Evolutionary conservation across 2,888 invertebrate species (phyloP).

Genomic region (Perizoma affinitatum): DNA sequence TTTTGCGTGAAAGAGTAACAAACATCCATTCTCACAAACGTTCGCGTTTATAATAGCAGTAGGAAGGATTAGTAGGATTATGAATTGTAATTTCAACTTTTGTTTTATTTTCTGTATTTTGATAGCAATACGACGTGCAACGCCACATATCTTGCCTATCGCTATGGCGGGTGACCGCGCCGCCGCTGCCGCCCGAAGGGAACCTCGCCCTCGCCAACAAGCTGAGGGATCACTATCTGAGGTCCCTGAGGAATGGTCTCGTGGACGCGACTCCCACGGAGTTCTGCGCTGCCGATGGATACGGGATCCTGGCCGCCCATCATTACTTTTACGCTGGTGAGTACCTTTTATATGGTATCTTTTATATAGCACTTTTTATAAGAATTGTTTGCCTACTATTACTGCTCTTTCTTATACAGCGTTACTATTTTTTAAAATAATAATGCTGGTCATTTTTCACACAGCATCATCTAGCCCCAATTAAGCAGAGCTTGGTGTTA

Average conservation of each 20-base stretch:
- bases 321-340: slow-evolving; percentile 83
- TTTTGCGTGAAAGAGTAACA: no score
- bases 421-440: no score
- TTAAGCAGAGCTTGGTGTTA: no score
- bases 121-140: slow-evolving; percentile 89
- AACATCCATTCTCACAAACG: no score
- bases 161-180: slow-evolving; percentile 89
- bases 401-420: no score
- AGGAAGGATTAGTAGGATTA: no score
- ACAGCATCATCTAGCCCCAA: no score
- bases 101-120: slow-evolving; percentile 1
- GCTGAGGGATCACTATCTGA: slow-evolving; percentile 87
- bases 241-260: slow-evolving; percentile 78
- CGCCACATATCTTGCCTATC: slow-evolving; percentile 92
- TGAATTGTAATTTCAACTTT: background rate
- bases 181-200: slow-evolving; percentile 79
- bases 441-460: no score
- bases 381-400: no score
- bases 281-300: slow-evolving; percentile 90
- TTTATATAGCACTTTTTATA: no score
- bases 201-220: slow-evolving; percentile 85
- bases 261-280: slow-evolving; percentile 85
- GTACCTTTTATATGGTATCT: no score
- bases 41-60: no score
- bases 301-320: slow-evolving; percentile 91